phyloP scores from a whole-genome alignment of 2,113 vertebrate genomes.

The Sapajus apella region DNA sequence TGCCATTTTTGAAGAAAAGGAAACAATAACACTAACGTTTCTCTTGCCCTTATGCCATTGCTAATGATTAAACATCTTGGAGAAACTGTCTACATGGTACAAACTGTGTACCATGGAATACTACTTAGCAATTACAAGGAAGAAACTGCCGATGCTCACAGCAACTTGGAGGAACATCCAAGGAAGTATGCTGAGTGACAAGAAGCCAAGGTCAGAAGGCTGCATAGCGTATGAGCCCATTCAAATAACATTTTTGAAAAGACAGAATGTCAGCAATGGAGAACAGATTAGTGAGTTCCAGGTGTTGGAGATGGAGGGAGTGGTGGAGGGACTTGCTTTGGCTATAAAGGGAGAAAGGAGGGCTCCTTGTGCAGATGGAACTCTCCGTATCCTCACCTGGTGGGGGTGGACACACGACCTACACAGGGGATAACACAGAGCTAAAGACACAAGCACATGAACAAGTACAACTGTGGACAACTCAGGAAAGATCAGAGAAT shows the following conservation, averaged over 20 bases:
- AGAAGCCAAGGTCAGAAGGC: rapidly evolving
- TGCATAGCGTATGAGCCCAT: rapidly evolving
- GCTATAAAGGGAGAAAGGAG: background rate
- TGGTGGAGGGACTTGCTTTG: background rate
- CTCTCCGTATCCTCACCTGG: background rate
- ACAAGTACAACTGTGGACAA: rapidly evolving
- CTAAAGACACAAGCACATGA: too few species aligned
- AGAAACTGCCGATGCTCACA: rapidly evolving
- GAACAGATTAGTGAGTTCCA: rapidly evolving
- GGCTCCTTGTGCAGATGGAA: rapidly evolving
- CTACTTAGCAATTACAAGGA: background rate
- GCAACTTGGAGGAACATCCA: rapidly evolving
- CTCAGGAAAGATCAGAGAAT: rapidly evolving
- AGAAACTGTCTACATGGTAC: too few species aligned
- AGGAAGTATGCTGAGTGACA: rapidly evolving
- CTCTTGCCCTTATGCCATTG: background rate
- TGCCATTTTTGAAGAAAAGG: rapidly evolving
- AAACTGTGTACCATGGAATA: rapidly evolving
- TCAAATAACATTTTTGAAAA: background rate
- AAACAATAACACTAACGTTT: rapidly evolving
- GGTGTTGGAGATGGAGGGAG: rapidly evolving
- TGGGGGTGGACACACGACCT: background rate
- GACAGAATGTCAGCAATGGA: background rate
- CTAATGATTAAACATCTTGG: background rate
- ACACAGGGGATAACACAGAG: rapidly evolving